phyloP scores from a whole-genome alignment of 1,140 invertebrate genomes.

The Leptopilina boulardi region DNA sequence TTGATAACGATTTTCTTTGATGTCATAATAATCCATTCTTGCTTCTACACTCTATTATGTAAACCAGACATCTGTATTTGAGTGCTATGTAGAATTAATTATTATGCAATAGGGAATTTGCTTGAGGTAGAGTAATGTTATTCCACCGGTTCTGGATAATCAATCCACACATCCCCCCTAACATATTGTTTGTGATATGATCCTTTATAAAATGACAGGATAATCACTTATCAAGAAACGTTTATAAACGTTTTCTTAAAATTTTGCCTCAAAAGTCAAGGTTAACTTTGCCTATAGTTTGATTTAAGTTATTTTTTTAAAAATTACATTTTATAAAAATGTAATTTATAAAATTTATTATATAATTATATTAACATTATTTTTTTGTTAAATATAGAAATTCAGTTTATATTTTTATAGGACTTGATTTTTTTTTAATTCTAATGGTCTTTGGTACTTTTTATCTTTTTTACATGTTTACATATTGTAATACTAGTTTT shows the following conservation, averaged over 20 bases:
- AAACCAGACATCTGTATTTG: conserved; percentile 5
- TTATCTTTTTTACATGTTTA: not conserved
- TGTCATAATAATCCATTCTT: not conserved
- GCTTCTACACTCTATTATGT: not conserved
- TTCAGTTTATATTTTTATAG: too few relatives aligned
- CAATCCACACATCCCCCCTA: not conserved
- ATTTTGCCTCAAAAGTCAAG: not conserved
- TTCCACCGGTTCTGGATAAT: not conserved
- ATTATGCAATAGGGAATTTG: conserved; percentile 17
- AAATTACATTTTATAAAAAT: too few relatives aligned
- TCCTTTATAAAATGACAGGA: conserved; percentile 7
- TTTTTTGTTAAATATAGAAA: too few relatives aligned
- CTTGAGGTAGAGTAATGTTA: conserved; percentile 17
- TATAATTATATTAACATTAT: too few relatives aligned
- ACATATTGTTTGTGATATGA: conserved; percentile 2
- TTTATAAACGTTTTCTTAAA: not conserved
- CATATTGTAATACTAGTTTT: not conserved
- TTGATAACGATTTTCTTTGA: too few relatives aligned
- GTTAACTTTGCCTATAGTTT: not conserved
- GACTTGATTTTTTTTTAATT: too few relatives aligned
- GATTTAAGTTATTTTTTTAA: too few relatives aligned
- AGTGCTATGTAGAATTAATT: not conserved
- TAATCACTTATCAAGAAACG: not conserved
- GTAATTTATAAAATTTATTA: too few relatives aligned
- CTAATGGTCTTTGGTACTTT: too few relatives aligned